A percentile compares a stretch with the other conserved stretches of the same genome.
Conservation (phyloP, 2,888 invertebrate genomes). For the Desoria tigrina region DNA sequence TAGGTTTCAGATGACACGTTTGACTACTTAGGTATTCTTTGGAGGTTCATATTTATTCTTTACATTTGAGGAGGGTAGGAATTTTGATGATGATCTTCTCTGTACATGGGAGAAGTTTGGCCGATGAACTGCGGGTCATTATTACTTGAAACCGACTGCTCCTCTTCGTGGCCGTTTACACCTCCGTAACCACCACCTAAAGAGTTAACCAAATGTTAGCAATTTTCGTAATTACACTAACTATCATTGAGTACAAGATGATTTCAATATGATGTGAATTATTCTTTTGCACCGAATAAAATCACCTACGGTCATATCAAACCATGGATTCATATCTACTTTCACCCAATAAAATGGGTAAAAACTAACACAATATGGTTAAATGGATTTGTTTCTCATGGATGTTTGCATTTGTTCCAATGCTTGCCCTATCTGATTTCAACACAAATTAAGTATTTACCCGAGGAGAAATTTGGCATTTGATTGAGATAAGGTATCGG, state of each 20-base stretch:
- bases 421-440: too few species aligned
- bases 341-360: not conserved
- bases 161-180: constrained; percentile 52
- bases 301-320: too few species aligned
- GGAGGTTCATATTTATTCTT: not conserved
- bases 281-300: too few species aligned
- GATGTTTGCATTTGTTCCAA: too few species aligned
- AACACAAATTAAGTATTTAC: too few species aligned
- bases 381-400: too few species aligned
- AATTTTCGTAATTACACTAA: too few species aligned
- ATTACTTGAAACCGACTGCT: constrained; percentile 52
- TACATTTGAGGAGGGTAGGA: constrained; percentile 28
- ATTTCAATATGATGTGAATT: too few species aligned
- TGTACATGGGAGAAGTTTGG: constrained; percentile 51
- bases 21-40: constrained; percentile 10
- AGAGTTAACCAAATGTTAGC: too few species aligned
- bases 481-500: constrained; percentile 52
- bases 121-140: constrained; percentile 52
- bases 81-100: constrained; percentile 37
- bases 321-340: too few species aligned
- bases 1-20: constrained; percentile 3
- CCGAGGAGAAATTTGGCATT: constrained; percentile 48
- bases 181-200: constrained; percentile 47
- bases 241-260: too few species aligned
- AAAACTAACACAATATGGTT: too few species aligned